Evolutionary conservation across 2,797 vertebrate genomes (phyloP).

Genomic region (Pseudochirops corinnae): DNA sequence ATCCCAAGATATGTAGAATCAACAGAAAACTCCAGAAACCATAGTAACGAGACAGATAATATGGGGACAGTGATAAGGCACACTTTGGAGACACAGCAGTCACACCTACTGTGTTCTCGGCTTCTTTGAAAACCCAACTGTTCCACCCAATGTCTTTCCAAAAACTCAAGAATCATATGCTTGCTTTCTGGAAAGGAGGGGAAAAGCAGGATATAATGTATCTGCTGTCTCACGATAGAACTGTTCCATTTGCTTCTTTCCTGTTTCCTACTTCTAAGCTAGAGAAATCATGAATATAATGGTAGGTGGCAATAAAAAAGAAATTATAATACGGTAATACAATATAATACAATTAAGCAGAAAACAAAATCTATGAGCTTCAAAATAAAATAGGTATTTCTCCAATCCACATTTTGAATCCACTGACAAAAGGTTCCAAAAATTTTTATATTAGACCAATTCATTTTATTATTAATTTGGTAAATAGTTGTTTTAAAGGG

Average conservation of each 20-base stretch:
- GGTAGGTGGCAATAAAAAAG: constrained; percentile 13
- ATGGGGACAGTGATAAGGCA: neutral
- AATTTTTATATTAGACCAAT: too few relatives aligned
- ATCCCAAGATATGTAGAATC: neutral
- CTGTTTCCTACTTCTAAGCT: neutral
- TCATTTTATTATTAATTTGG: neutral
- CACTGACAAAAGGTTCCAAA: neutral
- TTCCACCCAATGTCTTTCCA: neutral
- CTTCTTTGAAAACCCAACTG: neutral
- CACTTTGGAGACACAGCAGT: neutral
- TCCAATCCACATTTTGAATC: neutral
- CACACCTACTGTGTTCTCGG: neutral
- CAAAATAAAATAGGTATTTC: neutral
- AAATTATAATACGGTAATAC: neutral
- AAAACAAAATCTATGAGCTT: neutral
- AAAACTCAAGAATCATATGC: constrained; percentile 57
- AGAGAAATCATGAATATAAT: neutral
- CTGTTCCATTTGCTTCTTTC: neutral
- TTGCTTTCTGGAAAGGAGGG: constrained; percentile 39
- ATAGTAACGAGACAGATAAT: too few relatives aligned
- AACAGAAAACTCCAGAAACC: neutral
- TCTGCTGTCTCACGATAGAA: accelerated
- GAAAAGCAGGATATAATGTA: constrained; percentile 11
- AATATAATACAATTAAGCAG: neutral
- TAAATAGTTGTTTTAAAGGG: neutral